Conservation (phyloP, 1,140 invertebrate species). For the Dryas iulia region DNA sequence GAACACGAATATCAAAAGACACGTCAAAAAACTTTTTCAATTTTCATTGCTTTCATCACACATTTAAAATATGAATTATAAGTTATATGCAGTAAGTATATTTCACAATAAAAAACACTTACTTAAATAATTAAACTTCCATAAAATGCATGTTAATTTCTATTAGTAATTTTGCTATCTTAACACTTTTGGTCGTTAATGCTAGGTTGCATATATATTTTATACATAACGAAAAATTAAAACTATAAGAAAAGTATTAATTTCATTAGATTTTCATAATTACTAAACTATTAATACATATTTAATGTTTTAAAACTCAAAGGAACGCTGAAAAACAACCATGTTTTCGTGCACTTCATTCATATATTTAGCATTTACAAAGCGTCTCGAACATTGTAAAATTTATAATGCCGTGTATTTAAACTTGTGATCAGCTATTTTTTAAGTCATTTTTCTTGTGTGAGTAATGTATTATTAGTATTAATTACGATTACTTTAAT, state of each 20-base stretch:
- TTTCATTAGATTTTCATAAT: slow-evolving; percentile 44
- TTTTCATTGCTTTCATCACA: slow-evolving; percentile 39
- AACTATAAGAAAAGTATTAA: slow-evolving; percentile 34
- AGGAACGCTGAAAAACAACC: slow-evolving; percentile 78
- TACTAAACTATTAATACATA: slow-evolving; percentile 45
- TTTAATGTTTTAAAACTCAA: slow-evolving; percentile 55
- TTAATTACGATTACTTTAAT: not conserved
- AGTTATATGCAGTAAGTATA: slow-evolving; percentile 29
- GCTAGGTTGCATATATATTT: slow-evolving; percentile 69
- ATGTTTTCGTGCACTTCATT: slow-evolving; percentile 73
- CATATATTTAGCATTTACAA: slow-evolving; percentile 48
- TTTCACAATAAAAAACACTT: slow-evolving; percentile 45
- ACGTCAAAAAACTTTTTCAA: slow-evolving; percentile 66
- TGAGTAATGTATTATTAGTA: not conserved
- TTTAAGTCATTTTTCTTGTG: not conserved
- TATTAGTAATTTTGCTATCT: slow-evolving; percentile 57
- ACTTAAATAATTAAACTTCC: slow-evolving; percentile 65
- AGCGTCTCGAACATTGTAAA: slow-evolving; percentile 8
- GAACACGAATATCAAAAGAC: slow-evolving; percentile 68
- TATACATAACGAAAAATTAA: slow-evolving; percentile 50
- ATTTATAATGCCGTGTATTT: not conserved
- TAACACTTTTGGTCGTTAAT: slow-evolving; percentile 66
- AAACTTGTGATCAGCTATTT: not conserved
- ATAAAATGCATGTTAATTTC: slow-evolving; percentile 68
- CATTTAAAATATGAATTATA: slow-evolving; percentile 20